phyloP scores from a whole-genome alignment of 2,113 vertebrate species.

The Cichladusa arquata region DNA sequence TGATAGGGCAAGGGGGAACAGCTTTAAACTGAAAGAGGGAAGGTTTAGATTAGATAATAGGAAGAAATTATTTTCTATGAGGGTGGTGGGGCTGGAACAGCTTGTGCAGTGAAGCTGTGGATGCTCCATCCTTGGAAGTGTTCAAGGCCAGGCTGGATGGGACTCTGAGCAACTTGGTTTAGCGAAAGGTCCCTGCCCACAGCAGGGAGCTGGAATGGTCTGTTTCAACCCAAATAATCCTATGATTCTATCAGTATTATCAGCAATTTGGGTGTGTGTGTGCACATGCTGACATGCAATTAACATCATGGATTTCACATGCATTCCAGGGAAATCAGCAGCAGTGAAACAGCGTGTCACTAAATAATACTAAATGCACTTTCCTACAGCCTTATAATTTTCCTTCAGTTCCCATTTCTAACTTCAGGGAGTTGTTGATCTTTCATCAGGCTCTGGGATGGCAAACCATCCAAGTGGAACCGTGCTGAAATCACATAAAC shows the following conservation, averaged over 20 bases:
- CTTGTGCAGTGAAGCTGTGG: not conserved
- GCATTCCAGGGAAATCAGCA: not conserved
- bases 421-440: not conserved
- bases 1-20: not conserved
- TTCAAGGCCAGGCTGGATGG: not conserved
- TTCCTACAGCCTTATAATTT: not conserved
- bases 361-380: not conserved
- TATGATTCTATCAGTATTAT: not conserved
- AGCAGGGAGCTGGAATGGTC: not conserved
- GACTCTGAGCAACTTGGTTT: not conserved
- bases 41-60: not conserved
- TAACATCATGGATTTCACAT: rapidly evolving
- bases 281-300: not conserved
- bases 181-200: not conserved
- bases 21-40: not conserved
- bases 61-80: not conserved
- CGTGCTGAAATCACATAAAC: not conserved
- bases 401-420: not conserved
- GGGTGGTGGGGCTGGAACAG: not conserved
- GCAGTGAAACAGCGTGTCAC: not conserved
- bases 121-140: not conserved
- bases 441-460: not conserved
- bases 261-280: not conserved
- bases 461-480: not conserved
- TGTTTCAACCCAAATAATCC: not conserved